These are phyloP conservation scores for Sporophila hypoxantha DNA, from an alignment of 2,113 vertebrate genomes.

Conservation along the genomic window DNA sequence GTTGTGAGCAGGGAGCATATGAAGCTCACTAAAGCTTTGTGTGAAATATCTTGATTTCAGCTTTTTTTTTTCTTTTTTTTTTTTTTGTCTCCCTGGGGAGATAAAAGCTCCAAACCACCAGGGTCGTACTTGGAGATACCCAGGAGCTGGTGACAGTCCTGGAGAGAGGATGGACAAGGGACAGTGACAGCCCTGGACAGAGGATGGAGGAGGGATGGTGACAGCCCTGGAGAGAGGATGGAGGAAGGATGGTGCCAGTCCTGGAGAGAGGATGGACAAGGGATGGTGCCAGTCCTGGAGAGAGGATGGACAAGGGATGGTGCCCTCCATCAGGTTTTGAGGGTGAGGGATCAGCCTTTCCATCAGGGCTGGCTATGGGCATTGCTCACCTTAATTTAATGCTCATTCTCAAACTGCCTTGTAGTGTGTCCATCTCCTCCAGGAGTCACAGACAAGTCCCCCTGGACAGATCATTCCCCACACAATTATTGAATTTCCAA, in stretches of 20 bases:
- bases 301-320: not conserved
- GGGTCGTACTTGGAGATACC: accelerated
- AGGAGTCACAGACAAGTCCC: not conserved
- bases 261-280: no score
- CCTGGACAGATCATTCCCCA: not conserved
- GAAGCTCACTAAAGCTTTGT: not conserved
- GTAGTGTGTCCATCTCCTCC: not conserved
- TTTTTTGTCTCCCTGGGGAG: not conserved
- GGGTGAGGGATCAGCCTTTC: not conserved
- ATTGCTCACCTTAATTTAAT: not conserved
- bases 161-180: not conserved
- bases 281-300: not conserved
- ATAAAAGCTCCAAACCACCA: not conserved
- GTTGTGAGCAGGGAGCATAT: not conserved
- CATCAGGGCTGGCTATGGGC: accelerated
- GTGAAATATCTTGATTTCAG: not conserved
- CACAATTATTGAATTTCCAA: not conserved
- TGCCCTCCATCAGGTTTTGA: no score
- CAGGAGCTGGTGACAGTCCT: not conserved
- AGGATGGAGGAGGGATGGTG: not conserved
- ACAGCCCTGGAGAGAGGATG: not conserved
- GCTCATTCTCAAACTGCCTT: not conserved
- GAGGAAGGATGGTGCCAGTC: no score
- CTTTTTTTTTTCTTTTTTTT: not conserved
- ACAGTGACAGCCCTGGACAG: no score